These are phyloP conservation scores for Clarias magur DNA, from an alignment of 2,113 vertebrate species.

Conservation along the genomic window DNA sequence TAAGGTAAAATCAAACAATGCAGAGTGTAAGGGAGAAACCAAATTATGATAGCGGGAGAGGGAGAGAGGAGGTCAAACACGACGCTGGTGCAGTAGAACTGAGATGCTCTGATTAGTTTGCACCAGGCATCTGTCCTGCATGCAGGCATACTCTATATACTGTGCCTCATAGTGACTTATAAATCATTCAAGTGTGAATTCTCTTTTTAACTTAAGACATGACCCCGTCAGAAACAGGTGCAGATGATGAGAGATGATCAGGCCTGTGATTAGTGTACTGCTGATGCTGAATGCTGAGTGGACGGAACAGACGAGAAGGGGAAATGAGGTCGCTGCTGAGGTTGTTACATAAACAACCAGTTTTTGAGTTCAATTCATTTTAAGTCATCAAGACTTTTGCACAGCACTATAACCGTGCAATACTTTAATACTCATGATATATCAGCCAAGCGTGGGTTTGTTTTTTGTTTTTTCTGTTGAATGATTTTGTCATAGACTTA, in stretches of 20 bases:
- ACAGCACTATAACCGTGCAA: not conserved
- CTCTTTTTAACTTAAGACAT: no score
- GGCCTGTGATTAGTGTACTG: no score
- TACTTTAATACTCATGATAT: not conserved
- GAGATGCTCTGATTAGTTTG: not conserved
- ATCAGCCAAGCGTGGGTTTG: not conserved
- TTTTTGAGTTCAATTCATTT: no score
- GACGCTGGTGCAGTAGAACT: not conserved
- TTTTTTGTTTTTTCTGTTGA: not conserved
- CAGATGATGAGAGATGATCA: no score
- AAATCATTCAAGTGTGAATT: no score
- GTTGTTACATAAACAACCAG: no score
- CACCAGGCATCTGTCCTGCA: not conserved
- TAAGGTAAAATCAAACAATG: conserved; percentile 25
- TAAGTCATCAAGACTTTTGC: no score
- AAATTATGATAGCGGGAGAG: not conserved
- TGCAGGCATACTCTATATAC: not conserved
- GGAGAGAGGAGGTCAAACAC: conserved; percentile 13
- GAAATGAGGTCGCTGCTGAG: no score
- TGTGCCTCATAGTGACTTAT: not conserved
- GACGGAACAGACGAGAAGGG: no score
- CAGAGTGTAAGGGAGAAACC: conserved; percentile 20
- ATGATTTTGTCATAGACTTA: not conserved
- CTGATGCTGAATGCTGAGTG: no score
- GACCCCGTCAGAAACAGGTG: no score